Evolutionary conservation across 1,140 invertebrate species (phyloP).

Genomic region (Drosophila paulistorum): DNA sequence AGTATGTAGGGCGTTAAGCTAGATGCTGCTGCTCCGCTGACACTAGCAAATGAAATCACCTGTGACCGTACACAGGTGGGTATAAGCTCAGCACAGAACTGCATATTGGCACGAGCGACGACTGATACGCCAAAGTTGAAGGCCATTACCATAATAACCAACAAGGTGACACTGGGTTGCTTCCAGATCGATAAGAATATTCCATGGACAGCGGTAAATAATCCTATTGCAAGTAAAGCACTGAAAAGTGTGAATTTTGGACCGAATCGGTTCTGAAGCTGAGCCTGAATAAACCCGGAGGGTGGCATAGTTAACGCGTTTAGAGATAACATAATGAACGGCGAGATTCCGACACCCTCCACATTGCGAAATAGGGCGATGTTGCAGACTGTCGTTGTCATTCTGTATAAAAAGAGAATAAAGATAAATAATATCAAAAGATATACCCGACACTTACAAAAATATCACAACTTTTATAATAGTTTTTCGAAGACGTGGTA

Average conservation of each 20-base stretch:
- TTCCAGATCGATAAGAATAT: constrained; percentile 42
- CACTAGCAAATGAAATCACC: constrained; percentile 84
- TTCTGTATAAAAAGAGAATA: constrained; percentile 73
- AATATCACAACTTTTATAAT: constrained; percentile 38
- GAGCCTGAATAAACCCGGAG: constrained; percentile 84
- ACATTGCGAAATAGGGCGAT: constrained; percentile 86
- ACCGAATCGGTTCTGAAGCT: constrained; percentile 84
- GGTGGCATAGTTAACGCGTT: constrained; percentile 84
- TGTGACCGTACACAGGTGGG: constrained; percentile 86
- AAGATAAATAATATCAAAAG: neutral
- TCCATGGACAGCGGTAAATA: constrained; percentile 53
- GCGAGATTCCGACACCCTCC: constrained; percentile 84
- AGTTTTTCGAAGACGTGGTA: constrained; percentile 41
- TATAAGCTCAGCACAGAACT: constrained; percentile 86
- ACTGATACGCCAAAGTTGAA: constrained; percentile 86
- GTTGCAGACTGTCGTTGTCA: constrained; percentile 85
- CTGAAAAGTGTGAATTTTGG: constrained; percentile 84
- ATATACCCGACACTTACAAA: constrained; percentile 44
- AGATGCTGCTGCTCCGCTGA: constrained; percentile 84
- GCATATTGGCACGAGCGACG: constrained; percentile 85
- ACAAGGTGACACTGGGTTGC: constrained; percentile 33
- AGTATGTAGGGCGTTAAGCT: constrained; percentile 73
- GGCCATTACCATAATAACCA: constrained; percentile 73
- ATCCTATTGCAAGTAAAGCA: constrained; percentile 77
- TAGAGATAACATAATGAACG: constrained; percentile 84